These are phyloP conservation scores for Andrena chrysosceles DNA, from an alignment of 2,888 invertebrate species.

Conservation along the genomic window DNA sequence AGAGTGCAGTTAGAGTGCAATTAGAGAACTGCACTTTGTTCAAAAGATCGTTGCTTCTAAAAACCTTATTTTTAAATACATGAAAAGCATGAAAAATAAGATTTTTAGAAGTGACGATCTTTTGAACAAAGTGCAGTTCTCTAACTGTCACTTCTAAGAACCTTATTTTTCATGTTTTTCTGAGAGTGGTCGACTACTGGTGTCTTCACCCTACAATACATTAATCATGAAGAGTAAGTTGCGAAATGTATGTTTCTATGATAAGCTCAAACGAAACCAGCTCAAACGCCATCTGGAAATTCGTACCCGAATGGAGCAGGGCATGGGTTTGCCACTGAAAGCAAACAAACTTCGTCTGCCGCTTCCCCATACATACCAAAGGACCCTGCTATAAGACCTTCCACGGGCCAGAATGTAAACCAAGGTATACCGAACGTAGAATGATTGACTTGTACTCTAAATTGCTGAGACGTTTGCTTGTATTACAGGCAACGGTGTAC, in stretches of 20 bases:
- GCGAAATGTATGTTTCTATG: constrained; percentile 2
- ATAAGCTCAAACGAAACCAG: constrained; percentile 31
- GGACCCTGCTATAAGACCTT: constrained; percentile 26
- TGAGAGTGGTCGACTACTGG: no score
- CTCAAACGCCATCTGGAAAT: constrained; percentile 9
- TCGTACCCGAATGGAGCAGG: neutral
- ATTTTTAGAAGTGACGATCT: no score
- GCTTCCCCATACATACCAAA: constrained; percentile 44
- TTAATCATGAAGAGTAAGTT: neutral
- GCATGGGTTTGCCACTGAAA: constrained; percentile 33
- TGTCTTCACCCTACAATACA: no score
- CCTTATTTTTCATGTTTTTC: no score
- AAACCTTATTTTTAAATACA: no score
- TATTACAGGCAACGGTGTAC: neutral
- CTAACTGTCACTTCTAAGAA: no score
- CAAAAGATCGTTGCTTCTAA: no score
- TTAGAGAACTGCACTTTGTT: no score
- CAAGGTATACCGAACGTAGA: constrained; percentile 38
- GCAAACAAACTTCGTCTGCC: constrained; percentile 40
- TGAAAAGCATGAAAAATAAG: no score
- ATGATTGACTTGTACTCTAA: neutral
- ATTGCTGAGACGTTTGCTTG: neutral
- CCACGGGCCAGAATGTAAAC: constrained; percentile 1
- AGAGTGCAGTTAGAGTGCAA: no score
- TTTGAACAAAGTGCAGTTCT: no score